Conservation (phyloP, 2,113 vertebrate species). For the Tychaedon coryphoeus region DNA sequence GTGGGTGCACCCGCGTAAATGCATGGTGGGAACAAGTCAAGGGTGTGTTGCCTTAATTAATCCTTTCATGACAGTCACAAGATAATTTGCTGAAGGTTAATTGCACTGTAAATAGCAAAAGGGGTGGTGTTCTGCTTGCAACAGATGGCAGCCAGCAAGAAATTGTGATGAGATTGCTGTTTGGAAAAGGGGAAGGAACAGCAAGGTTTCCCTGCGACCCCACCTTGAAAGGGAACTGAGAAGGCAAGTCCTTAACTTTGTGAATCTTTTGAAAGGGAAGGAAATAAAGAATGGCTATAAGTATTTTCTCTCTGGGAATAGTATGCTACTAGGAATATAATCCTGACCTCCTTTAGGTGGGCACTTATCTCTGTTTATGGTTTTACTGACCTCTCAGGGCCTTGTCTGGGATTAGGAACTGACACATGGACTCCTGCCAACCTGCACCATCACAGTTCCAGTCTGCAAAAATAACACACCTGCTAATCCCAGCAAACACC, state of each 20-base stretch:
- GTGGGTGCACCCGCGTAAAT: background rate
- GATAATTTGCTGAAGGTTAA: constrained; percentile 55
- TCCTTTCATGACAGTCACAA: constrained; percentile 4
- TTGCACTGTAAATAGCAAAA: constrained; percentile 49
- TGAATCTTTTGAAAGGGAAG: background rate
- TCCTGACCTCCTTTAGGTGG: background rate
- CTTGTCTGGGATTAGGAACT: background rate
- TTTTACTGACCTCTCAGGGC: background rate
- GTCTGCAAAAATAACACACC: constrained; percentile 11
- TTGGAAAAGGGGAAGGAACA: background rate
- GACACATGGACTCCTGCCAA: background rate
- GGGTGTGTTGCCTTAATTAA: constrained; percentile 42
- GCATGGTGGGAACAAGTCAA: background rate
- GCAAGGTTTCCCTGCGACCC: background rate
- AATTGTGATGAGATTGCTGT: background rate
- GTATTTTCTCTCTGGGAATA: background rate
- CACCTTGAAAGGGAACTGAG: background rate
- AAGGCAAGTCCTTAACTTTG: background rate
- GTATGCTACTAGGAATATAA: background rate
- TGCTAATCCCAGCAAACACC: background rate
- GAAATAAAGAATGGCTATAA: background rate
- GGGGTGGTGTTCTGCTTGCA: background rate
- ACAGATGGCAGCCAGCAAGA: background rate
- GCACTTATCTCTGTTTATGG: background rate
- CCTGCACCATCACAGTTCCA: background rate